These are phyloP conservation scores for Gymnoscelis rufifasciata DNA, from an alignment of 2,888 invertebrate genomes.

Conservation along the genomic window DNA sequence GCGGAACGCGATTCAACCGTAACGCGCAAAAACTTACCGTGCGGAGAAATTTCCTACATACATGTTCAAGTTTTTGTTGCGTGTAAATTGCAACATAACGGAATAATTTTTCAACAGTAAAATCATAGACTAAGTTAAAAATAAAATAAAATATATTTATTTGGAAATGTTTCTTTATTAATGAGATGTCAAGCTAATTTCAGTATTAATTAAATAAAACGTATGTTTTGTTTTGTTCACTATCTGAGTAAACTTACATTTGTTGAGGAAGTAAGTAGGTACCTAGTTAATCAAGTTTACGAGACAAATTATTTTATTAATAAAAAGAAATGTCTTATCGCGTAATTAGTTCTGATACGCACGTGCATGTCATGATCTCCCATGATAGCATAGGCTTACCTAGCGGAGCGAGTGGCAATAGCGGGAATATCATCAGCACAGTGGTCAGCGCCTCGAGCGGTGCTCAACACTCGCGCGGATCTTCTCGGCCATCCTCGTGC, in stretches of 20 bases:
- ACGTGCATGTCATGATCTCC: constrained; percentile 36
- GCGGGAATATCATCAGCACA: constrained; percentile 46
- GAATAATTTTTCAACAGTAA: constrained; percentile 40
- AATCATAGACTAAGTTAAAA: constrained; percentile 24
- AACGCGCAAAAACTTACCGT: constrained; percentile 53
- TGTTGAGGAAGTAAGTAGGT: no score
- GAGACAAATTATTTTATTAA: no score
- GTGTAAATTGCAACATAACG: constrained; percentile 60
- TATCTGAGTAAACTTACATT: no score
- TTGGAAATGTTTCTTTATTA: no score
- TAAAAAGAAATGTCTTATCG: no score
- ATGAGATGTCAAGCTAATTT: no score
- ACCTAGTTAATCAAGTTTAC: no score
- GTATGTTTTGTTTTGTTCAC: no score
- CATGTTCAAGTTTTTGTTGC: constrained; percentile 51
- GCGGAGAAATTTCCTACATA: constrained; percentile 60
- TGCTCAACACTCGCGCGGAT: constrained; percentile 40
- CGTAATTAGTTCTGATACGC: not conserved
- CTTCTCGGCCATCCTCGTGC: constrained; percentile 54
- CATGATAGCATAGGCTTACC: constrained; percentile 36
- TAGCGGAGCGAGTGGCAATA: constrained; percentile 34
- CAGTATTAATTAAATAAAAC: no score
- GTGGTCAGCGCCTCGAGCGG: constrained; percentile 9
- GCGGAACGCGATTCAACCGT: constrained; percentile 59
- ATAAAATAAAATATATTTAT: not conserved